Evolutionary conservation across 2,797 vertebrate species (phyloP), one percentile per base, ranked within the genome.

Genomic region (Channa striata): DNA sequence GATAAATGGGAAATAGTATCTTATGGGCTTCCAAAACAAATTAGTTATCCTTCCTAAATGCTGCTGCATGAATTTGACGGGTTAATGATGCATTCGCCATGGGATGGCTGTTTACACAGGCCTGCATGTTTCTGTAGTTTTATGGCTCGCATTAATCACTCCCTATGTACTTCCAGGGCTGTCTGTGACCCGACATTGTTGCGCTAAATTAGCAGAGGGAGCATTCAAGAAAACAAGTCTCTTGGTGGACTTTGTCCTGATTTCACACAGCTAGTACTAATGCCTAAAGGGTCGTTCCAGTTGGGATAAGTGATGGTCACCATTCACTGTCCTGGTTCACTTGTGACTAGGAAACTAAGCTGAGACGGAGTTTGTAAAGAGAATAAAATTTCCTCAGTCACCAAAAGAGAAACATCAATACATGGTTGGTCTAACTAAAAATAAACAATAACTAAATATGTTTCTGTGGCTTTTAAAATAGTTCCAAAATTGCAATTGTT

Each of bases 241-340:
- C 74, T 65, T 58, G 62, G 58, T 74, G 83, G 42, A 47, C 64
- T 84, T 68, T 87, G 82, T 74, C 83, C 78, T 78, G 54, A 71
- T 88, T 85, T 87, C 40, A 74, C 64, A 66, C 56, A 68, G 70
- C 53, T 49, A 21, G 52, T 30, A 65, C 19, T 33, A 3, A 19
- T 58, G 80, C 75, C 80, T 59, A n/a, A 54, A 75, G 64, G 67
- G 52, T 69, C 64, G 72, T 59, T 86, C 57, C 63, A 67, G 51
- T 49, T 42, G 59, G 59, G 69, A 63, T 68, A 30, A 34, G 14
- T 65, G 58, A 68, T 11, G 43, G 56, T 64, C 77, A 50, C 52
- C 39, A 63, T 51, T 64, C 50, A 81, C 57, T 69, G 84, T 2
- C 62, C 59, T 40, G 14, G 49, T 73, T 77, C 58, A 42, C 33